Conservation (phyloP, 2,113 vertebrate species). For the Silurus glanis region DNA sequence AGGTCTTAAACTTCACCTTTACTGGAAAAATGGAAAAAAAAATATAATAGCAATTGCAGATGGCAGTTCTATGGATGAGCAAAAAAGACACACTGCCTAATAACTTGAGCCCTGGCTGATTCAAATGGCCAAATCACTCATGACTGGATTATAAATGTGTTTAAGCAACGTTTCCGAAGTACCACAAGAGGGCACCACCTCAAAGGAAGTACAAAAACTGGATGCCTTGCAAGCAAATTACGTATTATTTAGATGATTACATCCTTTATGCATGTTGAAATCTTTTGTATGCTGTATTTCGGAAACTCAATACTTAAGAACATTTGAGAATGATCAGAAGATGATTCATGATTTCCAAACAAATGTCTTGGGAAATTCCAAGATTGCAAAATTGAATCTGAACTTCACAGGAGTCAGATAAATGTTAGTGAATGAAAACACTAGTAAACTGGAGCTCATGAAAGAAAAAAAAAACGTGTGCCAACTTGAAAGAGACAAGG, state of each 20-base stretch:
- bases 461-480: neutral
- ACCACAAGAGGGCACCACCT: slow-evolving; percentile 31
- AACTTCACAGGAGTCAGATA: neutral
- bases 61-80: neutral
- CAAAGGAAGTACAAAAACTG: neutral
- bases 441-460: neutral
- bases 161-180: neutral
- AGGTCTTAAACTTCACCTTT: slow-evolving; percentile 14
- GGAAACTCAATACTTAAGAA: neutral
- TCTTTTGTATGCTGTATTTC: neutral
- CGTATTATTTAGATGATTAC: neutral
- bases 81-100: slow-evolving; percentile 3
- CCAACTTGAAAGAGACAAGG: neutral
- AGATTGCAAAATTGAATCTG: neutral
- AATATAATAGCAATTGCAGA: neutral
- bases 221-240: neutral
- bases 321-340: neutral
- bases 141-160: neutral
- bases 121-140: slow-evolving; percentile 11
- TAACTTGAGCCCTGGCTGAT: neutral
- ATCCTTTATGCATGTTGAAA: neutral
- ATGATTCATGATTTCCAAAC: slow-evolving; percentile 12
- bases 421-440: neutral
- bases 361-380: slow-evolving; percentile 10
- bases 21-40: slow-evolving; percentile 13